phyloP scores from a whole-genome alignment of 1,140 invertebrate genomes.

The Muscidifurax raptorellus region DNA sequence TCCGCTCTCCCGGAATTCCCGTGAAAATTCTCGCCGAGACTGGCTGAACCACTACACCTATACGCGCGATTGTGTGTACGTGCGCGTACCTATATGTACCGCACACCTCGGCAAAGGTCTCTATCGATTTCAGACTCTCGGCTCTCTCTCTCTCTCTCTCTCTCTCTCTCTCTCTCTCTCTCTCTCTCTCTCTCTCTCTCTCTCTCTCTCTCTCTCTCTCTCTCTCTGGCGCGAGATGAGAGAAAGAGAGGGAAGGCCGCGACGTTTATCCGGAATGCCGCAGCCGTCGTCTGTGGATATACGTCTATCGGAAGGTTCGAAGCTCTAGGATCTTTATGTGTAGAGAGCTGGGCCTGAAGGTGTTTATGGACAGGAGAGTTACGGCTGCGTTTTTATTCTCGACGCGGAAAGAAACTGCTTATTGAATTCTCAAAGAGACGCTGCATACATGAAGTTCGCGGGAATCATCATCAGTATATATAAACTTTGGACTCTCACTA shows the following conservation, averaged over 20 bases:
- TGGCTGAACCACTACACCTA: neutral
- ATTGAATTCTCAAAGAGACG: neutral
- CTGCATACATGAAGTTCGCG: too few relatives aligned
- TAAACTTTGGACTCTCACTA: too few relatives aligned
- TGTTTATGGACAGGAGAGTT: neutral
- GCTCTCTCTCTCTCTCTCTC: neutral
- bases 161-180: neutral
- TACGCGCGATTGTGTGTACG: neutral
- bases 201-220: too few relatives aligned
- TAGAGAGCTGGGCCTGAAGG: neutral
- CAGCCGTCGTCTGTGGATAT: neutral
- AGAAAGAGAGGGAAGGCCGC: neutral
- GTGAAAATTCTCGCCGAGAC: neutral
- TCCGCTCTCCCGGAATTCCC: neutral
- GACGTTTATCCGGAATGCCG: neutral
- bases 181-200: neutral
- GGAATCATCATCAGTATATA: too few relatives aligned
- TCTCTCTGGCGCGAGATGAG: neutral
- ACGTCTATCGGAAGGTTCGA: neutral
- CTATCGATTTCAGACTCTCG: conserved; percentile 29
- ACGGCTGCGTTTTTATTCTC: neutral
- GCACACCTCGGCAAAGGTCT: conserved; percentile 27
- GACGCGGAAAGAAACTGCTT: neutral
- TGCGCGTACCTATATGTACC: neutral
- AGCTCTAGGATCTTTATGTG: neutral